These are phyloP conservation scores for Ptyas mucosa DNA, from an alignment of 2,113 vertebrate species.

Conservation along the genomic window DNA sequence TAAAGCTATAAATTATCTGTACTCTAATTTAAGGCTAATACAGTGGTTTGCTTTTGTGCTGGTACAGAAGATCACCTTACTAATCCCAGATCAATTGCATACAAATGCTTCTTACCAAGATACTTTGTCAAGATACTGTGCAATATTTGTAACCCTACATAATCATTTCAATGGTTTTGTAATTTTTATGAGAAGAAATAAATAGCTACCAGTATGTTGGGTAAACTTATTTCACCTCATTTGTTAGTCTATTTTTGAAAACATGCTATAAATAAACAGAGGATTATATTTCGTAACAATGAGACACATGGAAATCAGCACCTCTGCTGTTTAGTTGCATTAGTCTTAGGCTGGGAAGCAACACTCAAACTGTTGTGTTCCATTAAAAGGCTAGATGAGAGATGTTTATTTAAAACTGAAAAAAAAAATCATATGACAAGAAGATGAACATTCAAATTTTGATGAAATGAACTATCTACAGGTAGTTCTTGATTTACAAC, in stretches of 20 bases:
- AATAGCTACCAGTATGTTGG: neutral
- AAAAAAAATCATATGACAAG: neutral
- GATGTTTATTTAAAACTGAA: neutral
- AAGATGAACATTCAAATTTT: neutral
- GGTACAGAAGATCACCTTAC: neutral
- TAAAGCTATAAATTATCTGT: neutral
- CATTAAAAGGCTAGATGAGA: neutral
- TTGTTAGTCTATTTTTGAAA: conserved; percentile 43
- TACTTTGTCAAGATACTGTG: neutral
- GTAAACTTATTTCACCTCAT: conserved; percentile 6
- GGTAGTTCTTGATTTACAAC: neutral
- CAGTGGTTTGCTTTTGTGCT: neutral
- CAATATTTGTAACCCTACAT: neutral
- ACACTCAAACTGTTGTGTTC: fast-evolving
- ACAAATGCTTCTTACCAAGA: neutral
- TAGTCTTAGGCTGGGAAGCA: conserved; percentile 1
- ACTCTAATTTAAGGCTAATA: neutral
- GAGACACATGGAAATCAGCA: conserved; percentile 3
- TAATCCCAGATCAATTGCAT: neutral
- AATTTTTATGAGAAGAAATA: neutral
- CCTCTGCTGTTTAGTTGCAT: neutral
- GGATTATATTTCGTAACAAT: conserved; percentile 30
- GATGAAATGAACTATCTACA: neutral
- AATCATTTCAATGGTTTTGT: neutral
- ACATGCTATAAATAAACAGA: conserved; percentile 44